Base-by-base conservation (phyloP, 2,888 invertebrate species). In the Malthinus flaveolus region DNA sequence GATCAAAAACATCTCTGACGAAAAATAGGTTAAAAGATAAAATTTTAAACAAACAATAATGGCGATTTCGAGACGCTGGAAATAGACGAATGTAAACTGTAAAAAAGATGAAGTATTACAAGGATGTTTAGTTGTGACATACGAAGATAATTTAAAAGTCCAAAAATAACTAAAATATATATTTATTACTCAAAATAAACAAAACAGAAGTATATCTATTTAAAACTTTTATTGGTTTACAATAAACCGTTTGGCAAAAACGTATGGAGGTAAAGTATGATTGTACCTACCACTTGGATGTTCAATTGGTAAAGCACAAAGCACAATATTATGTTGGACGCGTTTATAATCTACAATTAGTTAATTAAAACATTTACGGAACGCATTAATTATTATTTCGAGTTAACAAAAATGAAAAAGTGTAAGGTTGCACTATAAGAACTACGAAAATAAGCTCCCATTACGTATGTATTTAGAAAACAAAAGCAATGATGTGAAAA, bases 61-160 rank as follows among this genome's bases (percentile, higher is more conserved):
- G 23, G 23, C 2, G 23, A 23, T 23, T 42, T 42, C 9, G 23
- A n/a, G n/a, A 42, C 9, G 13, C 39, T 42, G 12, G 39, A 42
- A 42, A 42, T 42, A 42, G 39, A 42, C 15, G 15, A 42, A 42
- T 42, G 39, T 42, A 42, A 42, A 42, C 39, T 42, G 39, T 42
- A 42, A 42, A 23, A 23, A 42, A 42, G 39, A 42, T 42, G 39
- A 42, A 42, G 39, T 42, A 42, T 42, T 42, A 42, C 39, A 42
- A 42, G 39, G 39, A 42, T 42, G 39, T 42, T 42, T 42, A 42
- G 39, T 42, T 42, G 39, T 42, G 39, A 42, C 39, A 42, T 42
- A 42, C 39, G n/a, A 42, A 42, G 39, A 42, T 42, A 42, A 42
- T 42, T 42, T 42, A 42, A 23, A 42, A 12, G 15, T 42, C 39